These are phyloP conservation scores for Melanaphis sacchari DNA, from an alignment of 1,140 invertebrate species.

Conservation along the genomic window DNA sequence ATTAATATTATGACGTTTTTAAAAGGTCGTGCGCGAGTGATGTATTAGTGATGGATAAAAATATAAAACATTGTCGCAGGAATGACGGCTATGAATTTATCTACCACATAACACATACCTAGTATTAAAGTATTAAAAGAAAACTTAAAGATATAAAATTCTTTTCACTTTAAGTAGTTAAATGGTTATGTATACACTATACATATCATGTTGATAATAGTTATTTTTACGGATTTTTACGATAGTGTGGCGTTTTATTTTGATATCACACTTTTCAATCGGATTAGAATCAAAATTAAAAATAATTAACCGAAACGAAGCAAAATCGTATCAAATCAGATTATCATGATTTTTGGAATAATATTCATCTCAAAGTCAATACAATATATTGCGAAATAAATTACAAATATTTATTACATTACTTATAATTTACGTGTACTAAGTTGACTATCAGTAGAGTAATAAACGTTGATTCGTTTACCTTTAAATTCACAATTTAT, in stretches of 20 bases:
- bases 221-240: neutral
- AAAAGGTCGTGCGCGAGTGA: neutral
- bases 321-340: no score
- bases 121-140: neutral
- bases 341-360: no score
- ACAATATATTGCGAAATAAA: no score
- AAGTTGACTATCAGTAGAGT: neutral
- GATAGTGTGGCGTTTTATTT: neutral
- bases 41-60: neutral
- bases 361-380: no score
- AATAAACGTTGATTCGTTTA: no score
- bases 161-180: neutral
- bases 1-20: conserved; percentile 17
- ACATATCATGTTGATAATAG: neutral
- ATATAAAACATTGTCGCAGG: neutral
- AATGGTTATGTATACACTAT: neutral
- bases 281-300: no score
- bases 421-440: neutral
- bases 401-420: no score
- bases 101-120: neutral
- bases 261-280: neutral
- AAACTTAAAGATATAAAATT: neutral
- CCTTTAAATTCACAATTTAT: neutral
- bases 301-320: no score
- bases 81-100: neutral